Percentiles rank a stretch among this genome's conserved stretches.
phyloP scores from a whole-genome alignment of 2,113 vertebrate genomes.

The Meriones unguiculatus region DNA sequence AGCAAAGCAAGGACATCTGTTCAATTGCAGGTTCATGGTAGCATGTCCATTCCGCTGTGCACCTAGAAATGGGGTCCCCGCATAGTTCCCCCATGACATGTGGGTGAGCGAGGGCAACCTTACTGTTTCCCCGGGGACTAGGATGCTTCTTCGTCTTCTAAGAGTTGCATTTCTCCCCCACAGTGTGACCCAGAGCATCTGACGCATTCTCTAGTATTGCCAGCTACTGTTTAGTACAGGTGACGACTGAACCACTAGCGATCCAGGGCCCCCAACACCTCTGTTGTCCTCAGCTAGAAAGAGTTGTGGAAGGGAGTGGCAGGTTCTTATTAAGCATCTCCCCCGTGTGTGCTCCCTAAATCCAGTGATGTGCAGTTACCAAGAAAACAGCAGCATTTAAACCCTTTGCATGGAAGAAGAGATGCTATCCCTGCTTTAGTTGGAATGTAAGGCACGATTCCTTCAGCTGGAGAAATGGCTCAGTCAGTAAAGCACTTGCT shows the following conservation, averaged over 20 bases:
- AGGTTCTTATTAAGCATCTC: slow-evolving; percentile 41
- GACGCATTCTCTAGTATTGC: slow-evolving; percentile 69
- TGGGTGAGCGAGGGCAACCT: neutral
- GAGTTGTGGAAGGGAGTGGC: neutral
- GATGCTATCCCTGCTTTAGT: neutral
- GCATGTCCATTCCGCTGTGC: neutral
- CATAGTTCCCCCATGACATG: neutral
- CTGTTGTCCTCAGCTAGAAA: slow-evolving; percentile 18
- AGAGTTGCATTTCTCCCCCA: slow-evolving; percentile 29
- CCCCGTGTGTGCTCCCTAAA: neutral
- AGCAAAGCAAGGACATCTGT: slow-evolving; percentile 1
- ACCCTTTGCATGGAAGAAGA: neutral
- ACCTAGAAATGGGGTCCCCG: neutral
- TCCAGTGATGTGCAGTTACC: neutral
- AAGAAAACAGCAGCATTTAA: neutral
- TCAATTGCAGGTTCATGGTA: neutral
- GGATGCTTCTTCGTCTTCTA: neutral
- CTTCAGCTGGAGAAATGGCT: neutral
- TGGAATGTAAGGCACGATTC: neutral
- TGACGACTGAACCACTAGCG: slow-evolving; percentile 10
- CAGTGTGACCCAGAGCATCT: slow-evolving; percentile 46
- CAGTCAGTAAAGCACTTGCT: neutral
- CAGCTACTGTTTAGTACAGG: slow-evolving; percentile 49
- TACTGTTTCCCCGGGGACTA: neutral
- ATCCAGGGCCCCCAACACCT: slow-evolving; percentile 12